Conservation (phyloP, 2,113 vertebrate species). For the Corythornis vintsioides region DNA sequence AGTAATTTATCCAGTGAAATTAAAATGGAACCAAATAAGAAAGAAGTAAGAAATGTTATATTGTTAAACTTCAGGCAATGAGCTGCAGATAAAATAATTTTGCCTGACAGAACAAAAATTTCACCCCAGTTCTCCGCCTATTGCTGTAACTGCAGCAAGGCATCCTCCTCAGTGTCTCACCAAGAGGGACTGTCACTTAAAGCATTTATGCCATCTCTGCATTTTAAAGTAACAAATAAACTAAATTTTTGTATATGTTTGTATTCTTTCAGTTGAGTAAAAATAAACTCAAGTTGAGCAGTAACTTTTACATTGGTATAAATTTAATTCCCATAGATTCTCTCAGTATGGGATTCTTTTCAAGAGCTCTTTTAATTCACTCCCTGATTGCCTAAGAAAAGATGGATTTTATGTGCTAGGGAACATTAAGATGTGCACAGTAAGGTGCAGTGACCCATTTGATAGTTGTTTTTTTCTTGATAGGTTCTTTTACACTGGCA, state of each 20-base stretch:
- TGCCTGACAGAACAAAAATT: not conserved
- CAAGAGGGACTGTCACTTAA: not conserved
- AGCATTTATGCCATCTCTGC: not conserved
- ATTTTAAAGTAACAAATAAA: not conserved
- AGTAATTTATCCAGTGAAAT: not conserved
- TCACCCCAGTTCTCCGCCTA: not conserved
- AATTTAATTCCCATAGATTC: not conserved
- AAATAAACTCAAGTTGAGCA: not conserved
- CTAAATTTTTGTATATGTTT: not conserved
- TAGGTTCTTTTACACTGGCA: not conserved
- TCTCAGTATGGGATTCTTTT: rapidly evolving
- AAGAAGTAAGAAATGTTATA: not conserved
- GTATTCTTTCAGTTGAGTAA: not conserved
- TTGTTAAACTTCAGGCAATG: not conserved
- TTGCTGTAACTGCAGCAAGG: not conserved
- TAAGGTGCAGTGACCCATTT: not conserved
- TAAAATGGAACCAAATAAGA: not conserved
- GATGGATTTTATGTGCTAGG: not conserved
- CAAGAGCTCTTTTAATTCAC: not conserved
- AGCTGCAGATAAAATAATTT: not conserved
- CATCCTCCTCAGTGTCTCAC: rapidly evolving
- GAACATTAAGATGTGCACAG: not conserved
- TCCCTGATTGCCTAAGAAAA: not conserved
- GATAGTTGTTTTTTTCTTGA: not conserved
- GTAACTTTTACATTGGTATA: not conserved